A percentile compares a stretch with the other conserved stretches of the same genome.
phyloP scores from a whole-genome alignment of 2,113 vertebrate genomes.

The Dromas ardeola region DNA sequence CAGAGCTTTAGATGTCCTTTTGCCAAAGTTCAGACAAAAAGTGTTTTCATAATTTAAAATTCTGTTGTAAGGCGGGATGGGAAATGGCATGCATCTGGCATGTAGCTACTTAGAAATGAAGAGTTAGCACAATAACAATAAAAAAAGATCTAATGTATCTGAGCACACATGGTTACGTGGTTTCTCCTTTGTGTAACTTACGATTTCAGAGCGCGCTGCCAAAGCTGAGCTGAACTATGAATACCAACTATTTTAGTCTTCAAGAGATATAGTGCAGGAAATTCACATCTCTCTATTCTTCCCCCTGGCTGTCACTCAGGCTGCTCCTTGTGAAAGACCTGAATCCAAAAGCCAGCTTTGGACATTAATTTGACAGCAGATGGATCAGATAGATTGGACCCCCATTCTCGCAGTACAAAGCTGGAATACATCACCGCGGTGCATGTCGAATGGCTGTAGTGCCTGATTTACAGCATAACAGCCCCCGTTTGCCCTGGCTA shows the following conservation, averaged over 20 bases:
- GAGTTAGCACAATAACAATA: slow-evolving; percentile 44
- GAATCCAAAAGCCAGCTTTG: slow-evolving; percentile 55
- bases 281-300: slow-evolving; percentile 37
- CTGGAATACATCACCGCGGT: background rate
- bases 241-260: slow-evolving; percentile 51
- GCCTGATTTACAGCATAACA: background rate
- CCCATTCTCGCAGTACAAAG: background rate
- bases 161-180: slow-evolving; percentile 8
- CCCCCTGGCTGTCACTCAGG: slow-evolving; percentile 33
- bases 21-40: background rate
- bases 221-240: slow-evolving; percentile 54
- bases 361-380: slow-evolving; percentile 59
- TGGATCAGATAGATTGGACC: slow-evolving; percentile 15
- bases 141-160: slow-evolving; percentile 27
- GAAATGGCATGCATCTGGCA: slow-evolving; percentile 24
- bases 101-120: slow-evolving; percentile 40
- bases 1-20: background rate
- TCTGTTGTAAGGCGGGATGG: background rate
- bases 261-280: slow-evolving; percentile 43
- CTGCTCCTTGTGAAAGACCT: slow-evolving; percentile 35
- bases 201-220: slow-evolving; percentile 36
- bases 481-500: background rate
- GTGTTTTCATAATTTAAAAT: slow-evolving; percentile 1
- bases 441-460: background rate
- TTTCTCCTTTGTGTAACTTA: slow-evolving; percentile 41